Percentiles rank a stretch among this genome's conserved stretches.
phyloP scores from a whole-genome alignment of 2,797 vertebrate genomes.

The Pagetopsis macropterus region DNA sequence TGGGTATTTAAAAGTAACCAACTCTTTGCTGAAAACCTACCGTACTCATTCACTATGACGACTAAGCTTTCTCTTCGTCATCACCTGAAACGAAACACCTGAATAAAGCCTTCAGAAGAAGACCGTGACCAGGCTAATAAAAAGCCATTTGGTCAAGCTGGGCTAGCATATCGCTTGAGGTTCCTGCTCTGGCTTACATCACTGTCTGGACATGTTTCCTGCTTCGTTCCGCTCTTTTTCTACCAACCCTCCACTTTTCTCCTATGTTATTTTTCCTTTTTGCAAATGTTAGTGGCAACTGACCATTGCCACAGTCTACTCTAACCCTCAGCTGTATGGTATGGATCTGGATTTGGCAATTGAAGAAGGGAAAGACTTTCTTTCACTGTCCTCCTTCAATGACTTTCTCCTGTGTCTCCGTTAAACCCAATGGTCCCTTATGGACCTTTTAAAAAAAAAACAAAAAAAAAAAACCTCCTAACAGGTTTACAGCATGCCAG shows the following conservation, averaged over 20 bases:
- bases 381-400: slow-evolving; percentile 41
- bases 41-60: slow-evolving; percentile 56
- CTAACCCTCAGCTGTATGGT: slow-evolving; percentile 34
- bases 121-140: slow-evolving; percentile 60
- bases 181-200: slow-evolving; percentile 43
- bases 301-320: slow-evolving; percentile 20
- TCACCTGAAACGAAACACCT: slow-evolving; percentile 74
- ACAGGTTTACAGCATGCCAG: slow-evolving; percentile 75
- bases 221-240: slow-evolving; percentile 35
- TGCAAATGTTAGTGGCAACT: slow-evolving; percentile 44
- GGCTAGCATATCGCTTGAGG: slow-evolving; percentile 48
- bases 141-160: slow-evolving; percentile 65
- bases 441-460: slow-evolving; percentile 65
- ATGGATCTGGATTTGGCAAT: slow-evolving; percentile 49
- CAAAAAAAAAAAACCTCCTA: slow-evolving; percentile 23
- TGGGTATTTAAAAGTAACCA: slow-evolving; percentile 31
- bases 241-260: slow-evolving; percentile 32
- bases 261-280: slow-evolving; percentile 14
- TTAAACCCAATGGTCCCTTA: slow-evolving; percentile 15
- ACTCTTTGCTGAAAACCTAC: slow-evolving; percentile 44
- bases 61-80: slow-evolving; percentile 53
- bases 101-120: slow-evolving; percentile 52
- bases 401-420: slow-evolving; percentile 38
- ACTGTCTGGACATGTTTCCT: slow-evolving; percentile 53
- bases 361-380: slow-evolving; percentile 37